These are phyloP conservation scores for Mesodorylaimus sp. DNA, from an alignment of 2,888 invertebrate genomes.

Conservation along the genomic window DNA sequence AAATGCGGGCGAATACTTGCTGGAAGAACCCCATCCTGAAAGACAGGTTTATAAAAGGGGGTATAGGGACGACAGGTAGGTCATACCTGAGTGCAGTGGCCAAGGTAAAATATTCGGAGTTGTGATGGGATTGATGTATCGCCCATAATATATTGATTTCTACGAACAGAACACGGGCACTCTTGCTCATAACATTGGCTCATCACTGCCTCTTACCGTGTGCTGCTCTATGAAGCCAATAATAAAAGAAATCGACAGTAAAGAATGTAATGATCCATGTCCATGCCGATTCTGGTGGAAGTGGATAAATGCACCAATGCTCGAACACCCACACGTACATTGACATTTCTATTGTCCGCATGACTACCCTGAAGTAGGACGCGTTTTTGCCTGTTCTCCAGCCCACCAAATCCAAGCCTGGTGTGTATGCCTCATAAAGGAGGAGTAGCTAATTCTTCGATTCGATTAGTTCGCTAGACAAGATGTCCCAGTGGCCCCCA, in stretches of 20 bases:
- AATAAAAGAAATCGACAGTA: conserved; percentile 67
- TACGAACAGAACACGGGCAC: no score
- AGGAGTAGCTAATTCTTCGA: no score
- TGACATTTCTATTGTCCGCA: no score
- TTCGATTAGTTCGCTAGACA: no score
- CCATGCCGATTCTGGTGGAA: conserved; percentile 56
- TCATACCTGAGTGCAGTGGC: conserved; percentile 64
- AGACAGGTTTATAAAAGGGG: no score
- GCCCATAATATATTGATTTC: conserved; percentile 71
- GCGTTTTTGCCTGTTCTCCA: no score
- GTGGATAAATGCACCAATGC: conserved; percentile 47
- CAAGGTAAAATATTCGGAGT: conserved; percentile 70
- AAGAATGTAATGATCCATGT: conserved; percentile 65
- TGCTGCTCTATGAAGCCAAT: conserved; percentile 71
- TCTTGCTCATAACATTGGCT: no score
- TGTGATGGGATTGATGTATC: conserved; percentile 74
- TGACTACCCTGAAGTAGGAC: no score
- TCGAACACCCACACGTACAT: conserved; percentile 49
- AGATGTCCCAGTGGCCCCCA: no score
- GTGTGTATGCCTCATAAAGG: no score
- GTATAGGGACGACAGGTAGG: no score
- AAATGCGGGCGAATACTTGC: conserved; percentile 14
- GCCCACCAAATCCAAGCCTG: no score
- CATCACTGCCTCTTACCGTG: conserved; percentile 54
- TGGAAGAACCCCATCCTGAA: conserved; percentile 7